Evolutionary conservation across 2,888 invertebrate species (phyloP).

Genomic region (Megaustenia siamemsis): DNA sequence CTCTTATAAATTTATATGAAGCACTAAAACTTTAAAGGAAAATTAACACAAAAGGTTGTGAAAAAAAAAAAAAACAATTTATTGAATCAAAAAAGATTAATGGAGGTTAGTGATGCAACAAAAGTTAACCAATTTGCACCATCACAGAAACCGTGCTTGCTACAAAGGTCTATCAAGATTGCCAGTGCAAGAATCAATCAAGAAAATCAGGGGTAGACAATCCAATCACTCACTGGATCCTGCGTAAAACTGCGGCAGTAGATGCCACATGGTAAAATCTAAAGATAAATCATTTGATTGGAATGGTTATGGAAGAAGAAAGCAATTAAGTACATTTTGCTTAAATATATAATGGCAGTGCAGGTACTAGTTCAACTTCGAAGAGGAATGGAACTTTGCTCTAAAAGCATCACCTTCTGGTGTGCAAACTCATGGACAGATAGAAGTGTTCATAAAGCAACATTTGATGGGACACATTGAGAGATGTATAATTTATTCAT

Average conservation of each 20-base stretch:
- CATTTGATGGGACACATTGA: not conserved
- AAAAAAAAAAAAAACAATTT: not conserved
- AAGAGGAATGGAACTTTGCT: no score
- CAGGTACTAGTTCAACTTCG: no score
- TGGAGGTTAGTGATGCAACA: not conserved
- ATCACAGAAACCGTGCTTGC: not conserved
- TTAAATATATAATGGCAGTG: no score
- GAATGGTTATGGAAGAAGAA: not conserved
- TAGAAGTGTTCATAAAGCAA: not conserved
- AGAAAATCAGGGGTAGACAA: slow-evolving; percentile 13
- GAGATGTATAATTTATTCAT: no score
- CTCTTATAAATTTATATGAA: no score
- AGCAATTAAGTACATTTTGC: no score
- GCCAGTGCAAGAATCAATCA: not conserved
- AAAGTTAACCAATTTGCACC: not conserved
- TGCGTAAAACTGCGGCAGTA: slow-evolving; percentile 72
- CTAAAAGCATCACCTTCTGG: no score
- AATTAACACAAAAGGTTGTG: not conserved
- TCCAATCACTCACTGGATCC: slow-evolving; percentile 76
- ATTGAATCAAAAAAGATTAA: not conserved
- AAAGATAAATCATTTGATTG: slow-evolving; percentile 54
- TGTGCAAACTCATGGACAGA: not conserved
- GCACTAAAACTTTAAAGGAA: no score
- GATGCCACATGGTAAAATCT: slow-evolving; percentile 77
- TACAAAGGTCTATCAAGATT: not conserved